These are phyloP conservation scores for Zaprionus inermis DNA, from an alignment of 1,140 invertebrate species.

Conservation along the genomic window DNA sequence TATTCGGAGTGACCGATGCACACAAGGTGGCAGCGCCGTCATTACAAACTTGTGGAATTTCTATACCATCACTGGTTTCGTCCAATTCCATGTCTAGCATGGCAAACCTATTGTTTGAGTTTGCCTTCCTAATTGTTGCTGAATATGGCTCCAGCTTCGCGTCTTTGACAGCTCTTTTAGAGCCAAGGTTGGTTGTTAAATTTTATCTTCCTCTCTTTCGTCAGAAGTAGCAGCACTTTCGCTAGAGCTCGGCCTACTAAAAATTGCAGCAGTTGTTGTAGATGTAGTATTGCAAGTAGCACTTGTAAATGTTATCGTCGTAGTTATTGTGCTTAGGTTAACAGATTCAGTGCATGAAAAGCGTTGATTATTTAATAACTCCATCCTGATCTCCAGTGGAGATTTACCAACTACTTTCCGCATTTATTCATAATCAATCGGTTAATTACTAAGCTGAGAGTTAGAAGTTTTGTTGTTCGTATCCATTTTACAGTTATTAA, in stretches of 20 bases:
- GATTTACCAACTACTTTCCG: conserved; percentile 13
- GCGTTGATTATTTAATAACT: conserved; percentile 9
- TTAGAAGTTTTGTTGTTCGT: conserved; percentile 11
- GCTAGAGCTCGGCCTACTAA: neutral
- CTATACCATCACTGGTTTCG: neutral
- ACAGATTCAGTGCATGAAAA: neutral
- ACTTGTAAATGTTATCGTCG: conserved; percentile 1
- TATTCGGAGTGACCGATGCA: neutral
- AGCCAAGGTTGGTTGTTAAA: neutral
- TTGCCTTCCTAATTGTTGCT: conserved; percentile 4
- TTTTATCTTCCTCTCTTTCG: conserved; percentile 7
- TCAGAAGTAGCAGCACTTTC: conserved; percentile 15
- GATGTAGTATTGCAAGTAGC: neutral
- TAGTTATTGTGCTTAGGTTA: neutral
- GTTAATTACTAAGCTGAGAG: conserved; percentile 25
- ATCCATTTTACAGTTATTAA: neutral
- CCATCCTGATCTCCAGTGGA: conserved; percentile 2
- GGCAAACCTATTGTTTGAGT: conserved; percentile 16
- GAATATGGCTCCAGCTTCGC: neutral
- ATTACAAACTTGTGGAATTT: neutral
- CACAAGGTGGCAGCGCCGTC: neutral
- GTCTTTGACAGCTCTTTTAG: neutral
- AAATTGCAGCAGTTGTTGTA: neutral
- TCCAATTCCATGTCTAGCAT: conserved; percentile 19
- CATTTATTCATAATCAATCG: conserved; percentile 24